Percentiles rank a stretch among this genome's conserved stretches.
Evolutionary conservation across 2,113 vertebrate species (phyloP).

Genomic region (Channa maculata): DNA sequence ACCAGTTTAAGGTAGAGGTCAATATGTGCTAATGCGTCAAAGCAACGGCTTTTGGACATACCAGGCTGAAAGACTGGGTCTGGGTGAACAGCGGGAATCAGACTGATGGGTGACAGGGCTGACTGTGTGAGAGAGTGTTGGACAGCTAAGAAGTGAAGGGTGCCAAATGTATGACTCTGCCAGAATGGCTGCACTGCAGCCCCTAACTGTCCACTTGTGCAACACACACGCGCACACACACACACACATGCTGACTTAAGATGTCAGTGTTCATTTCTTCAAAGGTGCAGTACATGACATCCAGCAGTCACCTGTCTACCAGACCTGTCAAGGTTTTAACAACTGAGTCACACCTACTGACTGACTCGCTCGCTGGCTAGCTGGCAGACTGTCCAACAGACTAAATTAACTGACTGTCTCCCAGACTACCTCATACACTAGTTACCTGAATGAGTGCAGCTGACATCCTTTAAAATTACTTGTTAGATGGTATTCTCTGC

Average conservation of each 20-base stretch:
- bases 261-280: constrained; percentile 40
- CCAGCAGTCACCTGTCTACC: constrained; percentile 32
- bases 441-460: background rate
- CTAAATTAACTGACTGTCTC: constrained; percentile 16
- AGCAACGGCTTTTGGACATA: constrained; percentile 39
- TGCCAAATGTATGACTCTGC: constrained; percentile 44
- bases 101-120: constrained; percentile 46
- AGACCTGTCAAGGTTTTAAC: constrained; percentile 34
- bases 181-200: constrained; percentile 32
- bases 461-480: background rate
- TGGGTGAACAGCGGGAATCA: constrained; percentile 29
- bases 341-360: constrained; percentile 26
- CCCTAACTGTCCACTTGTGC: constrained; percentile 21
- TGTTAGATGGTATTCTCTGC: background rate
- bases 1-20: constrained; percentile 35
- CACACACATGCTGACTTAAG: background rate
- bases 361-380: constrained; percentile 24
- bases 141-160: constrained; percentile 49
- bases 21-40: constrained; percentile 47
- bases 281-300: constrained; percentile 17
- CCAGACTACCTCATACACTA: constrained; percentile 27
- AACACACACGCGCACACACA: background rate
- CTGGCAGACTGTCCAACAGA: constrained; percentile 6
- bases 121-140: constrained; percentile 19
- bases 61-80: constrained; percentile 32